These are phyloP conservation scores for Protomyctophum bolini DNA, from an alignment of 2,113 vertebrate genomes.

Conservation along the genomic window DNA sequence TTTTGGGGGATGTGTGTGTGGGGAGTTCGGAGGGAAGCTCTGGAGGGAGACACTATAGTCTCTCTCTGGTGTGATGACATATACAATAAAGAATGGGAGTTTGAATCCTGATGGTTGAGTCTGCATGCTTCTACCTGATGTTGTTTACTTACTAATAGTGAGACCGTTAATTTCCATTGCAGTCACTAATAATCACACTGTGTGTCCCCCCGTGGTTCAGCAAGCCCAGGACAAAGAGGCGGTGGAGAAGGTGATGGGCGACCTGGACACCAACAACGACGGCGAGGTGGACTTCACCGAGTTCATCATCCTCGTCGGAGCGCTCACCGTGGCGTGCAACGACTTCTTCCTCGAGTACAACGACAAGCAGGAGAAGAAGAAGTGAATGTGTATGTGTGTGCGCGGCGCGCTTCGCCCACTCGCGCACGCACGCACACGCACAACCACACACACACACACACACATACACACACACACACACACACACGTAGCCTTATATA, in stretches of 20 bases:
- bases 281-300: conserved; percentile 85
- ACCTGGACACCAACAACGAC: conserved; percentile 82
- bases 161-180: too few species aligned
- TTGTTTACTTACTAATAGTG: too few species aligned
- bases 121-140: too few species aligned
- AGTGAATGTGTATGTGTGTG: conserved; percentile 38
- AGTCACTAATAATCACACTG: too few species aligned
- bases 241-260: conserved; percentile 83
- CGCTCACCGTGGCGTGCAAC: conserved; percentile 83
- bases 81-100: too few species aligned
- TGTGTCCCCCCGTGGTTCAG: conserved; percentile 50
- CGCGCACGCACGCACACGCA: conserved; percentile 4
- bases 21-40: too few species aligned
- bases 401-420: not conserved
- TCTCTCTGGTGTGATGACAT: too few species aligned
- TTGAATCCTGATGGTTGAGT: too few species aligned
- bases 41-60: too few species aligned
- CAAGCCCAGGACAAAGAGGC: conserved; percentile 81
- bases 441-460: not conserved
- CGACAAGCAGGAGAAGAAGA: conserved; percentile 71
- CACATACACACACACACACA: not conserved
- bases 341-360: conserved; percentile 84
- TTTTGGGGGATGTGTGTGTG: not conserved
- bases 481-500: not conserved
- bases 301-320: conserved; percentile 82